Evolutionary conservation across 2,113 vertebrate genomes (phyloP), one percentile per base, ranked within the genome.

Genomic region (Corynorhinus townsendii): DNA sequence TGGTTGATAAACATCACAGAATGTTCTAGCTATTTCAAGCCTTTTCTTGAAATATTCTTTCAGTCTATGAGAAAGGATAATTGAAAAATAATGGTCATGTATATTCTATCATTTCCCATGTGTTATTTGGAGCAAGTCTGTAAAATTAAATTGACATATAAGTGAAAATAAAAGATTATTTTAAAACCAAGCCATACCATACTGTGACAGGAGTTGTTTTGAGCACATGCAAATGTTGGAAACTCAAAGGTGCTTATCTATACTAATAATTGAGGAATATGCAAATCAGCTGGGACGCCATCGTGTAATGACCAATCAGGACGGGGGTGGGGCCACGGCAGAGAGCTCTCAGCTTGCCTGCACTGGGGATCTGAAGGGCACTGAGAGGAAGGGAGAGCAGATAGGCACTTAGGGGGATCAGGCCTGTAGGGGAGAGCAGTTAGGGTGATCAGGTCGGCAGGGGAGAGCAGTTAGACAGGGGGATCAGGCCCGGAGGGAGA

Each of bases 71-170:
- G 86, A 66, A 77, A 83, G 96, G n/a, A 80, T 92, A 35, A 24
- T 69, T 35, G 35, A 89, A 84, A 86, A 72, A 43, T 43, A 75
- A 17, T n/a, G 79, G 33, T 64, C 0, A 3, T 76, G 92, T 91
- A 56, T 93, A 47, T 64, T 76, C 30, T 88, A 68, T 91, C 38
- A 30, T 45, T 89, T 93, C 7, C 8, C 35, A 28, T 49, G 12
- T 81, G 20, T 89, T 79, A 96, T 12, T 71, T 92, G 69, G 35
- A 89, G 43, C 6, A 89, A 45, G 12, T 91, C 19, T 86, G 38
- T 89, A 96, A 96, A 96, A 72, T 83, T 93, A 83, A 88, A 93
- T 82, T 64, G 59, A 86, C 85, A 86, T 94, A 72, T 49, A 77
- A 38, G 19, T 20, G 14, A 83, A 90, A 85, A 79, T 54, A 49